A percentile compares a stretch with the other conserved stretches of the same genome.
Evolutionary conservation across 2,888 invertebrate genomes (phyloP).

Genomic region (Cataglyphis rosenhaueri): DNA sequence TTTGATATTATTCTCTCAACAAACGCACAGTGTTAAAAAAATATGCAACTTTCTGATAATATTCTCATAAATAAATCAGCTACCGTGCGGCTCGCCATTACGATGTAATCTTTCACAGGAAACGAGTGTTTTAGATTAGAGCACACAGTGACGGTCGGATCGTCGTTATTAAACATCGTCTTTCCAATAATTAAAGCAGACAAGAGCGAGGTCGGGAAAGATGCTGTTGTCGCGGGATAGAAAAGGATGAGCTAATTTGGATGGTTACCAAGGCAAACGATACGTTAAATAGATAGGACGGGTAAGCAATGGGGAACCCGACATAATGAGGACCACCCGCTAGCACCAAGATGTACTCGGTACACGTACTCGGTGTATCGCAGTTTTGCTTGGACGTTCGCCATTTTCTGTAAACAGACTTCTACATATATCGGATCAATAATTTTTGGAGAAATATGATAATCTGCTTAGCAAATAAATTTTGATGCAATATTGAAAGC

Average conservation of each 20-base stretch:
- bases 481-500: background rate
- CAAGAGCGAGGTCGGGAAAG: slow-evolving; percentile 68
- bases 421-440: background rate
- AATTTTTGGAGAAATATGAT: background rate
- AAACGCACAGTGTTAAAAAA: background rate
- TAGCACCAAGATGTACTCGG: slow-evolving; percentile 77
- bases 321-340: slow-evolving; percentile 86
- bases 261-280: slow-evolving; percentile 85
- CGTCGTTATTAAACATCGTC: slow-evolving; percentile 79
- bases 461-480: background rate
- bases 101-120: slow-evolving; percentile 56
- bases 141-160: slow-evolving; percentile 50
- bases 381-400: slow-evolving; percentile 58
- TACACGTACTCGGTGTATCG: slow-evolving; percentile 77
- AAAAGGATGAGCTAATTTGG: slow-evolving; percentile 84
- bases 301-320: slow-evolving; percentile 80
- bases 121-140: slow-evolving; percentile 71
- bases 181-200: slow-evolving; percentile 79
- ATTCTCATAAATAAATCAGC: slow-evolving; percentile 21
- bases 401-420: background rate
- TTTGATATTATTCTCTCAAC: background rate
- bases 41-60: slow-evolving; percentile 5
- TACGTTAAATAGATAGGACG: slow-evolving; percentile 86
- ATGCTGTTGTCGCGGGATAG: slow-evolving; percentile 69
- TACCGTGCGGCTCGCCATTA: slow-evolving; percentile 2